Conservation (phyloP, 2,888 invertebrate species). For the Synanthedon vespiformis region DNA sequence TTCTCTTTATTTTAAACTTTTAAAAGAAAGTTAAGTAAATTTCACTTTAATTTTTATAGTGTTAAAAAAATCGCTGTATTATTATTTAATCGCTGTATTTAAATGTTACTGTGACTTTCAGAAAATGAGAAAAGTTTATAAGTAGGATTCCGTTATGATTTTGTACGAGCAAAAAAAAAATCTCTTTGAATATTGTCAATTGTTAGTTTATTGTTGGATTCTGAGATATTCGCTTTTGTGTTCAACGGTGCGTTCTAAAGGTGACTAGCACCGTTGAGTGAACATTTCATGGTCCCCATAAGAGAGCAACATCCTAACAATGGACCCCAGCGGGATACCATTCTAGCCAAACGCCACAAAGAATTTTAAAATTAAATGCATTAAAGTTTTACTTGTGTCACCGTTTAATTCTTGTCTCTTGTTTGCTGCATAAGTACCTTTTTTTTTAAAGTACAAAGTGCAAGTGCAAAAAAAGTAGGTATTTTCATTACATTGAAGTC, state of each 20-base stretch:
- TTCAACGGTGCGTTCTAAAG: conserved; percentile 60
- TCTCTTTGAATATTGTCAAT: conserved; percentile 57
- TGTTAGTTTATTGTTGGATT: conserved; percentile 68
- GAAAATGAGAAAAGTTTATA: no score
- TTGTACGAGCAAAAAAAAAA: conserved; percentile 35
- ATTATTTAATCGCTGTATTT: no score
- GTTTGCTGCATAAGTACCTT: no score
- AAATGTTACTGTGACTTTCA: no score
- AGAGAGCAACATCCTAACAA: conserved; percentile 55
- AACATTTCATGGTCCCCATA: conserved; percentile 30
- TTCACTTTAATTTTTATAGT: no score
- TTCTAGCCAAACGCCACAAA: conserved; percentile 34
- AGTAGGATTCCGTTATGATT: conserved; percentile 54
- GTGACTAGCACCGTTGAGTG: conserved; percentile 14
- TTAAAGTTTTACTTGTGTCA: background rate
- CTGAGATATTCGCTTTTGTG: conserved; percentile 64
- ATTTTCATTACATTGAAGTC: no score
- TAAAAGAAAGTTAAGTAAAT: no score
- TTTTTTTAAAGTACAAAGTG: no score
- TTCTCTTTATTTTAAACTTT: no score
- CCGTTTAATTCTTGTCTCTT: no score
- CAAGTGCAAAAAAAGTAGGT: no score
- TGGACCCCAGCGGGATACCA: conserved; percentile 53
- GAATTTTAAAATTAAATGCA: background rate
- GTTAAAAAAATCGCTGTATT: no score